phyloP scores from a whole-genome alignment of 2,797 vertebrate genomes.

The Clamator glandarius region DNA sequence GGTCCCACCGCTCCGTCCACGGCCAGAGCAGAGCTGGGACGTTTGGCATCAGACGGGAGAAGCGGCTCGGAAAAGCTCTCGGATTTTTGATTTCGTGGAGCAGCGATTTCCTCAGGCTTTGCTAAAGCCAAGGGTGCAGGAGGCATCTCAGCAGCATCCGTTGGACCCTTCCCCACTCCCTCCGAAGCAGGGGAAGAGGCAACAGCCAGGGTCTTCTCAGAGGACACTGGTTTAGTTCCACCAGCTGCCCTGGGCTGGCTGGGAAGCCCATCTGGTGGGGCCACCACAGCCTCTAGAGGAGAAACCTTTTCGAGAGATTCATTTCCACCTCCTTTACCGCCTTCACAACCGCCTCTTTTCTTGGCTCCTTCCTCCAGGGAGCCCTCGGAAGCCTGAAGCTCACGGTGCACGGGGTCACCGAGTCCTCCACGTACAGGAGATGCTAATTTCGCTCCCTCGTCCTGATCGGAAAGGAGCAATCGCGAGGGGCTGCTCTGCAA shows the following conservation, averaged over 20 bases:
- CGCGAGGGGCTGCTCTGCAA: not conserved
- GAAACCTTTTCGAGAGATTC: not conserved
- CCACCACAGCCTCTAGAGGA: not conserved
- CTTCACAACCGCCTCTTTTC: not conserved
- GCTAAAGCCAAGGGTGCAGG: not conserved
- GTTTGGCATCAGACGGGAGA: not conserved
- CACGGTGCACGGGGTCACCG: fast-evolving
- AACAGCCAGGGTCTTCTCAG: not conserved
- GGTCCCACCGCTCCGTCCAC: not conserved
- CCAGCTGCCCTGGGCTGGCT: not conserved
- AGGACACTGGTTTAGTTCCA: fast-evolving
- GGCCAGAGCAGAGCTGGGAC: not conserved
- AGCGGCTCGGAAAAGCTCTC: not conserved
- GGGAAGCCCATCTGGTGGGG: fast-evolving
- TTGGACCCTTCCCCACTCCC: fast-evolving
- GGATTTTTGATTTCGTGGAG: not conserved
- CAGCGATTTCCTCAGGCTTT: not conserved
- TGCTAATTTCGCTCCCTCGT: not conserved
- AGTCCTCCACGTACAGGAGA: not conserved
- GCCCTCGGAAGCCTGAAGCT: not conserved
- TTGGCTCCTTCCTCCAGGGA: not conserved
- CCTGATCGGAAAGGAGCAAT: not conserved
- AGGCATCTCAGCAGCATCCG: not conserved
- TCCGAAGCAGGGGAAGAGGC: not conserved
- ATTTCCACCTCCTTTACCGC: not conserved